Base-by-base conservation (phyloP, 2,888 invertebrate genomes). In the Priocnemis perturbator region DNA sequence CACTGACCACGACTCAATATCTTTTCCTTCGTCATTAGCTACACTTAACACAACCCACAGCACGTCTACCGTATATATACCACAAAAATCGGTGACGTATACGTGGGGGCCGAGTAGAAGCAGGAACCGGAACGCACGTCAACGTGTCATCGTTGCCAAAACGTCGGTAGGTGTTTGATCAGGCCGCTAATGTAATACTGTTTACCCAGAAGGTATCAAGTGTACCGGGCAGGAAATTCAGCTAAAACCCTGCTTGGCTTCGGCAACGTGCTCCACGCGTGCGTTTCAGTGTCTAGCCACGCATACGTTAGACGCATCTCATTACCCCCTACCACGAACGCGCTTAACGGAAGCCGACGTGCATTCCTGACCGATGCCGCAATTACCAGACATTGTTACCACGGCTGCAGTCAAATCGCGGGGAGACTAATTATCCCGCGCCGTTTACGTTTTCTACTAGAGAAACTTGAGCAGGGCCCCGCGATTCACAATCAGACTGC, bases 121-220 rank as follows among this genome's bases (percentile, higher is more conserved):
- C 72, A 65, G 77, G 76, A 71, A 76, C 69, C 79, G 78, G 74
- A 78, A 74, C 71, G 66, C 74, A 70, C 72, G 79, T 77, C 78
- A 74, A 67, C 72, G 59, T 67, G 77, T 74, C 81, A 71, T 63
- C 62, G 62, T 74, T 57, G 72, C 60, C 76, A 66, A 74, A 75
- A 79, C 60, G 76, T 73, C 66, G 63, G 60, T 71, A 81, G 78
- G 77, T 85, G 85, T 86, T 87, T 86, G 85, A 79, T 78, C 81
- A 78, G 81, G 71, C 76, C 76, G 83, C 84, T 87, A 86, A 86
- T 86, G 86, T 87, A 85, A 86, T 87, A 78, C 81, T 85, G 86
- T 86, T 87, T 86, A 78, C 79, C 66, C 55, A 65, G 17, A 64
- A 70, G 79, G 84, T 83, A 83, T 83, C 83, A 78, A 50, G n/a